Evolutionary conservation across 2,888 invertebrate species (phyloP).

Genomic region (Lasiommata megera): DNA sequence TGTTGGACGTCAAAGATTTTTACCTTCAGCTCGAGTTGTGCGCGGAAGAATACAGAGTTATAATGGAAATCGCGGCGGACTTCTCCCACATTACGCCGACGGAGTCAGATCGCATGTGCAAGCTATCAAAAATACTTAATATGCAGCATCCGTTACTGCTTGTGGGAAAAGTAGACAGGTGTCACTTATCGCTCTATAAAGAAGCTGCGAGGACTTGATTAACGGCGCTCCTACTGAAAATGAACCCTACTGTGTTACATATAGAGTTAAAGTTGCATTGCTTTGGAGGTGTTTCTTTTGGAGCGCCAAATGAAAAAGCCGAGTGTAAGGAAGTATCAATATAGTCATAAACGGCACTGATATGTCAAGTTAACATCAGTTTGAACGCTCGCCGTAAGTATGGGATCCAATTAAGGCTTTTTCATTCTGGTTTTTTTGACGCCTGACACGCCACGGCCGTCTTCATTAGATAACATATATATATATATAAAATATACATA

Average conservation of each 20-base stretch:
- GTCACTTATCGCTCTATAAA: slow-evolving; percentile 61
- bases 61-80: neutral
- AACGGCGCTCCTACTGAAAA: slow-evolving; percentile 20
- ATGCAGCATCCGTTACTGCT: slow-evolving; percentile 62
- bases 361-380: slow-evolving; percentile 40
- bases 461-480: neutral
- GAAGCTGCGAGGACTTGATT: slow-evolving; percentile 49
- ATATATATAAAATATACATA: too few relatives aligned
- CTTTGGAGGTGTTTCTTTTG: slow-evolving; percentile 10
- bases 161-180: slow-evolving; percentile 78
- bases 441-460: neutral
- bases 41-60: too few relatives aligned
- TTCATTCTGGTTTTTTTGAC: slow-evolving; percentile 5
- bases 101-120: slow-evolving; percentile 2
- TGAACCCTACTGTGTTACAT: slow-evolving; percentile 14
- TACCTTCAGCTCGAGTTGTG: too few relatives aligned
- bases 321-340: slow-evolving; percentile 58
- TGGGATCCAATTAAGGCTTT: slow-evolving; percentile 17
- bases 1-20: too few relatives aligned
- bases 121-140: slow-evolving; percentile 53
- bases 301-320: slow-evolving; percentile 53
- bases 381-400: slow-evolving; percentile 29
- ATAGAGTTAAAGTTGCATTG: slow-evolving; percentile 11
- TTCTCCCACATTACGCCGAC: neutral
- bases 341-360: slow-evolving; percentile 58